phyloP scores from a whole-genome alignment of 2,113 vertebrate species.

The Hystrix brachyura region DNA sequence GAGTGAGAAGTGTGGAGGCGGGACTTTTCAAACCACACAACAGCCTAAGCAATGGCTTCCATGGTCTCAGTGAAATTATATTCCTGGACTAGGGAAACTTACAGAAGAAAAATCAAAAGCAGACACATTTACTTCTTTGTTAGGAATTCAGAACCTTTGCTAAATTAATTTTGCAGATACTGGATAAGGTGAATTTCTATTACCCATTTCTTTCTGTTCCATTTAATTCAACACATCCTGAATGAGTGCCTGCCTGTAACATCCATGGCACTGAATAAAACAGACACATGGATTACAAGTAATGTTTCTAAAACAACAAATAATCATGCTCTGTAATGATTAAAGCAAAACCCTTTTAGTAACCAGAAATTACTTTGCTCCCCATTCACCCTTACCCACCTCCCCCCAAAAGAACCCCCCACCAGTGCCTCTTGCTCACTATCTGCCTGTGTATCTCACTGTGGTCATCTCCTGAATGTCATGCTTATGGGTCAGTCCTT shows the following conservation, averaged over 20 bases:
- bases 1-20: not conserved
- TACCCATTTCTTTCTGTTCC: not conserved
- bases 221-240: conserved; percentile 31
- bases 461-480: conserved; percentile 36
- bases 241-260: not conserved
- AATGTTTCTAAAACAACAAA: conserved; percentile 43
- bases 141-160: not conserved
- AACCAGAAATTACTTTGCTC: conserved; percentile 32
- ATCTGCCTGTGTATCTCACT: conserved; percentile 9
- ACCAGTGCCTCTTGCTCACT: not conserved
- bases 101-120: conserved; percentile 27
- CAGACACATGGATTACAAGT: not conserved
- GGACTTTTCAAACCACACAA: not conserved
- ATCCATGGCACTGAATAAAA: not conserved
- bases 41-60: not conserved
- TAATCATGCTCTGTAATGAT: conserved; percentile 16
- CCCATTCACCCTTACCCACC: not conserved
- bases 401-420: not conserved
- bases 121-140: not conserved
- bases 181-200: not conserved
- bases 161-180: conserved; percentile 42
- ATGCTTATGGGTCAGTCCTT: conserved; percentile 36
- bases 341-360: conserved; percentile 61
- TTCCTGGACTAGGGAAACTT: not conserved
- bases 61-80: not conserved